These are phyloP conservation scores for Aspiorhynchus laticeps DNA, from an alignment of 2,113 vertebrate species.

Conservation along the genomic window DNA sequence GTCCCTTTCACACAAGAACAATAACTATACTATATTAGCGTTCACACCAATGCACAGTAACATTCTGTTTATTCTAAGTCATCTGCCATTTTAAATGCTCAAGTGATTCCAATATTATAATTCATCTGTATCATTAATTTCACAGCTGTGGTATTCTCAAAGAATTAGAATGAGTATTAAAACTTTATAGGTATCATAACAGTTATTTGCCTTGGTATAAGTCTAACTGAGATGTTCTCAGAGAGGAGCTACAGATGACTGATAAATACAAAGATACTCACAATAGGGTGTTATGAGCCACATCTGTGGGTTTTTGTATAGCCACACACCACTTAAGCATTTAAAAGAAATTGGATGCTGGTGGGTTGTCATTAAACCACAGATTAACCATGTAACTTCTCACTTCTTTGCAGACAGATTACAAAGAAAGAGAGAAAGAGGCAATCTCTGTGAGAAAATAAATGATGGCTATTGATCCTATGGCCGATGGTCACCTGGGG, in stretches of 20 bases:
- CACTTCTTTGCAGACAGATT: not conserved
- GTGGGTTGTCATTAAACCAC: not conserved
- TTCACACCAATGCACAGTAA: not conserved
- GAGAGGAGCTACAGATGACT: not conserved
- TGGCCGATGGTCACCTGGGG: not conserved
- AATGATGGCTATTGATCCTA: not conserved
- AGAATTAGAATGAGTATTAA: not conserved
- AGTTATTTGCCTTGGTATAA: not conserved
- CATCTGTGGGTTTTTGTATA: not conserved
- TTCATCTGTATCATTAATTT: not conserved
- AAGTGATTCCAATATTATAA: not conserved
- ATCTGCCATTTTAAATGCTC: not conserved
- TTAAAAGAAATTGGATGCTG: rapidly evolving
- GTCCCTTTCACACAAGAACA: not conserved
- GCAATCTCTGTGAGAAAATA: not conserved
- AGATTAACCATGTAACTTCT: not conserved
- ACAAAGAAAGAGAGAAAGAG: not conserved
- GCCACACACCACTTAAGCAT: not conserved
- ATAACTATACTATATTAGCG: not conserved
- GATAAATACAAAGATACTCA: not conserved
- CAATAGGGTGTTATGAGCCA: not conserved
- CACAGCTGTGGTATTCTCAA: not conserved
- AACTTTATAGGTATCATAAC: not conserved
- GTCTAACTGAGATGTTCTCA: not conserved
- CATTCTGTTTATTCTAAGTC: not conserved